Percentiles rank a stretch among this genome's conserved stretches.
phyloP scores from a whole-genome alignment of 2,888 invertebrate genomes.

The Dynastes grantii region DNA sequence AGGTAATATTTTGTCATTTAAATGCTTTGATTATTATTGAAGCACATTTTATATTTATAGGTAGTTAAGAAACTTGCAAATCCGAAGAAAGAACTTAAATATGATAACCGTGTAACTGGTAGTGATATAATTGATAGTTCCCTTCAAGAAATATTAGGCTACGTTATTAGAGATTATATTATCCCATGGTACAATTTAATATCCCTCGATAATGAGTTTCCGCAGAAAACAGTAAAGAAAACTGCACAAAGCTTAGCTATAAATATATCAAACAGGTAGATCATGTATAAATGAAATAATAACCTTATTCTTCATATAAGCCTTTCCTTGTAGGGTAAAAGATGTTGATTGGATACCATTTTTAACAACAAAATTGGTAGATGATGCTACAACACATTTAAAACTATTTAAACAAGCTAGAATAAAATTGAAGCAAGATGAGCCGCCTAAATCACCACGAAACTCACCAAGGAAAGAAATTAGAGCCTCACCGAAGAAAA shows the following conservation, averaged over 20 bases:
- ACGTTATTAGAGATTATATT: conserved; percentile 87
- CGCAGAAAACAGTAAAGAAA: conserved; percentile 77
- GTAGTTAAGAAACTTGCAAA: conserved; percentile 64
- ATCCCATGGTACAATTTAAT: conserved; percentile 81
- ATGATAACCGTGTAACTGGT: conserved; percentile 82
- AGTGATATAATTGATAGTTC: conserved; percentile 90
- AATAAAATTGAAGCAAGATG: conserved; percentile 68
- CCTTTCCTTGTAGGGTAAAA: conserved; percentile 74
- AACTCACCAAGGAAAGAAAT: conserved; percentile 66
- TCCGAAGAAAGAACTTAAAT: conserved; percentile 67
- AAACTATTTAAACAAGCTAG: conserved; percentile 88
- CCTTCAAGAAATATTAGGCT: conserved; percentile 87
- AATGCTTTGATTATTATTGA: conserved; percentile 11
- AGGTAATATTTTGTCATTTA: conserved; percentile 54
- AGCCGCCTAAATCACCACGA: conserved; percentile 62
- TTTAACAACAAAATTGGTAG: conserved; percentile 88
- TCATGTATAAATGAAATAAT: conserved; percentile 1
- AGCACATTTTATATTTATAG: conserved; percentile 52
- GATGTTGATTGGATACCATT: conserved; percentile 93
- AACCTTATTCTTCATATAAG: background rate
- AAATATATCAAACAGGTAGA: conserved; percentile 80
- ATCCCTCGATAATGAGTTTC: conserved; percentile 83
- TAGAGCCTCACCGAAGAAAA: conserved; percentile 66
- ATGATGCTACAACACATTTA: conserved; percentile 92
- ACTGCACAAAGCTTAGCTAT: conserved; percentile 82